Evolutionary conservation across 2,113 vertebrate species (phyloP).

Genomic region (Rallus limicola): DNA sequence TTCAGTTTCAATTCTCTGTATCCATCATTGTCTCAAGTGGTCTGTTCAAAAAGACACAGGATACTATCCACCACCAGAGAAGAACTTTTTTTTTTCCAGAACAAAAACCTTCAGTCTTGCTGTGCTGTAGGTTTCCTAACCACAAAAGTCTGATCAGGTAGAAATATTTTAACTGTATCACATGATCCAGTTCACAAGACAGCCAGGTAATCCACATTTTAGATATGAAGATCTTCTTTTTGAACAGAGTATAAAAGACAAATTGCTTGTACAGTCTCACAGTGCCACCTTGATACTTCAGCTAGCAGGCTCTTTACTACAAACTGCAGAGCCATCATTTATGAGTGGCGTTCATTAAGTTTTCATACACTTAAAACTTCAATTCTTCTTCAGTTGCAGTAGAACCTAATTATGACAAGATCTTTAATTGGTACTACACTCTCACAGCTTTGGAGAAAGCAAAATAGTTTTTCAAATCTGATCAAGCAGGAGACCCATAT

Average conservation of each 20-base stretch:
- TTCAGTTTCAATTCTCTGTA: neutral
- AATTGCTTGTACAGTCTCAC: neutral
- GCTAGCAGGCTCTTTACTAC: neutral
- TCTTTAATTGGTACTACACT: neutral
- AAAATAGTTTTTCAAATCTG: neutral
- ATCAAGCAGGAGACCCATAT: neutral
- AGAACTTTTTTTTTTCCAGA: neutral
- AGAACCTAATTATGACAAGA: neutral
- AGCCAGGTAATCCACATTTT: neutral
- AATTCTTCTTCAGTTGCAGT: neutral
- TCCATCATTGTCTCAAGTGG: neutral
- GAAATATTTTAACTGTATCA: neutral
- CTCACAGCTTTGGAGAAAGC: neutral
- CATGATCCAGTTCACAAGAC: neutral
- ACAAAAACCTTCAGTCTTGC: neutral
- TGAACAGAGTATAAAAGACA: neutral
- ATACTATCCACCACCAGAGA: neutral
- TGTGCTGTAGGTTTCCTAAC: neutral
- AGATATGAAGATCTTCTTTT: neutral
- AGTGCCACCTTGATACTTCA: neutral
- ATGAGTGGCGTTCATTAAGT: neutral
- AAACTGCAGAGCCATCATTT: neutral
- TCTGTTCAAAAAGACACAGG: neutral
- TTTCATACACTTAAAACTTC: neutral
- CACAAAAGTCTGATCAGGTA: neutral